These are phyloP conservation scores for Cryptops parisi DNA, from an alignment of 2,888 invertebrate genomes.

Conservation along the genomic window DNA sequence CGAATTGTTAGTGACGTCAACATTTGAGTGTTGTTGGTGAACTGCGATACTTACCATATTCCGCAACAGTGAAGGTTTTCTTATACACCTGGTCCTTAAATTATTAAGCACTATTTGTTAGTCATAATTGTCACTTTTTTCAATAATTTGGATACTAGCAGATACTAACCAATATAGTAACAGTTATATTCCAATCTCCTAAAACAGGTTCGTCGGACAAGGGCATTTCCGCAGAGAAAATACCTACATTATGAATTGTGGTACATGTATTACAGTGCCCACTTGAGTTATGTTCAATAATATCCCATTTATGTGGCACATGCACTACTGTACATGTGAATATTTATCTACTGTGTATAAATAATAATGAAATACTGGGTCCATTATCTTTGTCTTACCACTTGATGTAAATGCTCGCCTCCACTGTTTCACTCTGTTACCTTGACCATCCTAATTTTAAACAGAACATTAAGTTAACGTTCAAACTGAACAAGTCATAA, in stretches of 20 bases:
- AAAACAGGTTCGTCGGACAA: conserved; percentile 68
- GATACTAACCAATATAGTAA: conserved; percentile 40
- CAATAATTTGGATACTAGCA: no score
- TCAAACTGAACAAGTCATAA: background rate
- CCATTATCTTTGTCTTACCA: conserved; percentile 37
- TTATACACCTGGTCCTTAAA: conserved; percentile 48
- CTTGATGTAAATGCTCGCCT: conserved; percentile 42
- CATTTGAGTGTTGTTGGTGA: no score
- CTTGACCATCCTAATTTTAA: conserved; percentile 48
- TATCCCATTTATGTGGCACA: no score
- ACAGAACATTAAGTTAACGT: conserved; percentile 7
- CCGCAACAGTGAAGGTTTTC: conserved; percentile 65
- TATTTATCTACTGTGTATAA: no score
- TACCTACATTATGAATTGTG: conserved; percentile 36
- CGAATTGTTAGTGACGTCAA: no score
- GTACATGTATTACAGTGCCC: no score
- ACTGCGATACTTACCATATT: conserved; percentile 47
- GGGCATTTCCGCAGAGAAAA: conserved; percentile 57
- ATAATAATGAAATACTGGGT: no score
- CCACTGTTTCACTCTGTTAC: conserved; percentile 72
- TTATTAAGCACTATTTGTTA: no score
- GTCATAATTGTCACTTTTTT: no score
- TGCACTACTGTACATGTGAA: no score
- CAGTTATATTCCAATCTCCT: conserved; percentile 73
- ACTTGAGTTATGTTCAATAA: no score